phyloP scores from a whole-genome alignment of 2,888 invertebrate genomes.

The Lucinisca nassula region DNA sequence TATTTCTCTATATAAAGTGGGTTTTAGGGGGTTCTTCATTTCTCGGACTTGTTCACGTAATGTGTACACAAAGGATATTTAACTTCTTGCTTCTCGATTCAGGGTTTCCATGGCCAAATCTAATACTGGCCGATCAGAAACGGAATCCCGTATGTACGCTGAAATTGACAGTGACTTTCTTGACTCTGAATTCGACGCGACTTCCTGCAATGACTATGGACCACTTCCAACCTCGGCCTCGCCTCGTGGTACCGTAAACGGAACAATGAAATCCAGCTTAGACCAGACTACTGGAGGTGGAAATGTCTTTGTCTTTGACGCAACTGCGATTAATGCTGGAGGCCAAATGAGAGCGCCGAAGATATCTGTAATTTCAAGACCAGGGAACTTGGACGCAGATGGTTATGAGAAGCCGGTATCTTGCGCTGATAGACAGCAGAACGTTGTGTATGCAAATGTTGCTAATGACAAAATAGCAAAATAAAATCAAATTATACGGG shows the following conservation, averaged over 20 bases:
- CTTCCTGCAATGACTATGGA: neutral
- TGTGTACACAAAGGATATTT: too few relatives aligned
- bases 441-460: neutral
- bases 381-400: neutral
- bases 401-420: neutral
- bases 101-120: neutral
- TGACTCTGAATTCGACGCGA: neutral
- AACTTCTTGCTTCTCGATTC: neutral
- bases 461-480: neutral
- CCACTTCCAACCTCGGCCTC: neutral
- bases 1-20: too few relatives aligned
- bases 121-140: neutral
- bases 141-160: neutral
- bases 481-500: too few relatives aligned
- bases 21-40: too few relatives aligned
- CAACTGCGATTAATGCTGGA: neutral
- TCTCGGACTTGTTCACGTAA: too few relatives aligned
- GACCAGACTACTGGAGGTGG: neutral
- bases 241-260: neutral
- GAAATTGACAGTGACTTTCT: neutral
- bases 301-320: neutral
- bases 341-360: neutral
- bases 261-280: neutral
- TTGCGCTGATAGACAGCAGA: neutral
- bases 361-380: neutral